phyloP scores from a whole-genome alignment of 2,113 vertebrate species.

The Syrrhaptes paradoxus region DNA sequence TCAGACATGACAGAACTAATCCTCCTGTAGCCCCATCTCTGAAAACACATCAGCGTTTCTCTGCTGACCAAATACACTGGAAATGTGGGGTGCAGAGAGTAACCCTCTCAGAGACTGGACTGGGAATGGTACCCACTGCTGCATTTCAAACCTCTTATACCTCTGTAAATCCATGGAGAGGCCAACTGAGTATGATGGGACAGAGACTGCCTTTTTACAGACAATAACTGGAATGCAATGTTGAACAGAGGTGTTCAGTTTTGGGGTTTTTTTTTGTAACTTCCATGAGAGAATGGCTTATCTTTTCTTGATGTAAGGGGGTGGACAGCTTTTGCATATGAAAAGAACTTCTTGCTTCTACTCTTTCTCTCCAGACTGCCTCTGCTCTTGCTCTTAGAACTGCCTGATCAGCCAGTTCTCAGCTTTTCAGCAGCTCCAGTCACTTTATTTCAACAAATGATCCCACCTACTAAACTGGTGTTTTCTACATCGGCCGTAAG shows the following conservation, averaged over 20 bases:
- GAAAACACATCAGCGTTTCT: not conserved
- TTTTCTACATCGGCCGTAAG: not conserved
- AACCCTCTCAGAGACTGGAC: not conserved
- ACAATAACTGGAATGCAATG: not conserved
- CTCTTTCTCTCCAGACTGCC: not conserved
- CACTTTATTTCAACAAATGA: not conserved
- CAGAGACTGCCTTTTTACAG: not conserved
- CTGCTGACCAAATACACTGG: not conserved
- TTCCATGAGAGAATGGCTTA: not conserved
- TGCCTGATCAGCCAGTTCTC: not conserved
- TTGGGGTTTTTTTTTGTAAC: not conserved
- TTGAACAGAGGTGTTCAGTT: not conserved
- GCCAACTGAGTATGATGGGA: not conserved
- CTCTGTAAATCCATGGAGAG: not conserved
- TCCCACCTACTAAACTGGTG: not conserved
- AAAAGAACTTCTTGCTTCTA: conserved; percentile 22
- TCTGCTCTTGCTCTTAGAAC: not conserved
- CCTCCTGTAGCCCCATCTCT: not conserved
- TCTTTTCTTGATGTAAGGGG: conserved; percentile 40
- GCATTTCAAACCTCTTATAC: not conserved
- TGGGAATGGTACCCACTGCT: not conserved
- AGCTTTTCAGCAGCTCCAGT: not conserved
- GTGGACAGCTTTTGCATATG: conserved; percentile 43
- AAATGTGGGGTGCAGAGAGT: rapidly evolving
- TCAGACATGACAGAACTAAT: conserved; percentile 52